Percentiles rank a stretch among this genome's conserved stretches.
Conservation (phyloP, 1,140 invertebrate genomes). For the Neodiprion fabricii region DNA sequence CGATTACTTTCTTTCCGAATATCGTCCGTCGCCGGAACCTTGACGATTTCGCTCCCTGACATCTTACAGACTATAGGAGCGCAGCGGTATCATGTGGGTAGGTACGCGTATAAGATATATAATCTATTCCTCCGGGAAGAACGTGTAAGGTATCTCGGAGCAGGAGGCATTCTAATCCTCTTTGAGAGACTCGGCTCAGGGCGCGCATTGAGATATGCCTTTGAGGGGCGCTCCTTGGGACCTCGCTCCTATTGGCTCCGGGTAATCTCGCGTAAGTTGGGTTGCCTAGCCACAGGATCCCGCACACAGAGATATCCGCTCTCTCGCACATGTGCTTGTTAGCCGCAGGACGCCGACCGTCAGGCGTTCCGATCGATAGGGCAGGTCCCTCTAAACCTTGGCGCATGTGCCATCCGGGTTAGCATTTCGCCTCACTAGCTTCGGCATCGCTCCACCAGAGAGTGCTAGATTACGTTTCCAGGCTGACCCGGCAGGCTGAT, state of each 20-base stretch:
- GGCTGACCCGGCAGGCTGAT: background rate
- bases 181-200: conserved; percentile 56
- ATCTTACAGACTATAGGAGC: too few relatives aligned
- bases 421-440: background rate
- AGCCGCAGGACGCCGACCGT: conserved; percentile 23
- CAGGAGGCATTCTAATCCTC: conserved; percentile 57
- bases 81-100: too few relatives aligned
- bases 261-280: conserved; percentile 58
- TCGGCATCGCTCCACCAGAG: conserved; percentile 36
- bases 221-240: conserved; percentile 50
- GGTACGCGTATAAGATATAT: too few relatives aligned
- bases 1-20: too few relatives aligned
- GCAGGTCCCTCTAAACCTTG: conserved; percentile 49
- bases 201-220: conserved; percentile 56
- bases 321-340: conserved; percentile 38
- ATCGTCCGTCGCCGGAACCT: too few relatives aligned
- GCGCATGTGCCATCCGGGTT: conserved; percentile 47
- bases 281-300: conserved; percentile 54
- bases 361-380: conserved; percentile 53
- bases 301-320: conserved; percentile 31
- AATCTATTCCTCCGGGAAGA: conserved; percentile 8
- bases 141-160: conserved; percentile 40
- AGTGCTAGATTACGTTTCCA: conserved; percentile 40
- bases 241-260: conserved; percentile 51
- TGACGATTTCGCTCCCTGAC: too few relatives aligned